Base-by-base conservation (phyloP, 2,888 invertebrate species). In the Caenorhabditis sp. region DNA sequence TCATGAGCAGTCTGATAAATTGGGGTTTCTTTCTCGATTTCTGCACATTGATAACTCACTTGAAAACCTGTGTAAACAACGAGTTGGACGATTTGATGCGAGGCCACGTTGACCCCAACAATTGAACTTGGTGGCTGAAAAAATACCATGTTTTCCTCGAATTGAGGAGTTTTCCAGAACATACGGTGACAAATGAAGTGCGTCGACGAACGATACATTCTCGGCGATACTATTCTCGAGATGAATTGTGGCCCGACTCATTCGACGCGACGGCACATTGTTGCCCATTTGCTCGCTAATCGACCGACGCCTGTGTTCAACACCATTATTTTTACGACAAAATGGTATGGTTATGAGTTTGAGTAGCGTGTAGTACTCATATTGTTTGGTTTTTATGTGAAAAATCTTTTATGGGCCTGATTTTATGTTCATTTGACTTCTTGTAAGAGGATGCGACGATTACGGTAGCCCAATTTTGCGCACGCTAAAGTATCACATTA, bases 31-130 rank as follows among this genome's bases (percentile, higher is more conserved):
- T 63, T 57, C 31, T 36, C 31, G 49, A 24, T 8, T 37, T 37
- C 14, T 37, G 8, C 8, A 37, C 14, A n/a, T 8, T 4, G 17
- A 4, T 1, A 53, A 53, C 58, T 50, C 36, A 83, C 84, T 79
- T 85, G 81, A 84, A 86, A 14, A 81, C 83, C 65, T 79, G 80
- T 19, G 76, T 67, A 67, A 85, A 85, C 8, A 80, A 66, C 24
- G 21, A 62, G 43, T 58, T 63, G 23, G 77, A 73, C 17, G 79
- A 23, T 61, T 83, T 83, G 51, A 86, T 80, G 53, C 77, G 73
- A 10, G 83, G 79, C 86, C 86, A 86, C 12, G 83, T 83, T 23
- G 84, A 78, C 21, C 76, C 76, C 19, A 86, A 77, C 14, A 85
- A 78, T 27, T 81, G 77, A 5, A 78, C 65, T 74, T 86, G 86